Evolutionary conservation across 1,140 invertebrate species (phyloP).

Genomic region (Piezodorus guildinii): DNA sequence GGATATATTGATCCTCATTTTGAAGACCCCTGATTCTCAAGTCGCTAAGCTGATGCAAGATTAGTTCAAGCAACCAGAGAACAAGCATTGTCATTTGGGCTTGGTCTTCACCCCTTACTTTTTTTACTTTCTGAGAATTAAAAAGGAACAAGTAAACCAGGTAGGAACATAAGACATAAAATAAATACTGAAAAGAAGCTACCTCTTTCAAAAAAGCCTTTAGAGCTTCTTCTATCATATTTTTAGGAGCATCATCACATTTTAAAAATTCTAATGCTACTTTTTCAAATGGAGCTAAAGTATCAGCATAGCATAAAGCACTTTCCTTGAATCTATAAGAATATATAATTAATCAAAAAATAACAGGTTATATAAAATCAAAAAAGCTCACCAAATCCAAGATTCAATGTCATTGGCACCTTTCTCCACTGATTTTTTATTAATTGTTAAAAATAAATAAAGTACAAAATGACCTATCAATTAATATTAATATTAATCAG

Average conservation of each 20-base stretch:
- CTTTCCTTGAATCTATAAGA: constrained; percentile 58
- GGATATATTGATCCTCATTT: constrained; percentile 43
- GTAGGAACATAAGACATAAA: not conserved
- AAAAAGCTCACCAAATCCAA: too few species aligned
- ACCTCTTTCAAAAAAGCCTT: constrained; percentile 73
- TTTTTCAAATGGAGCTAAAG: constrained; percentile 86
- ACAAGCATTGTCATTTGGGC: constrained; percentile 85
- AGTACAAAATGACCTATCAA: too few species aligned
- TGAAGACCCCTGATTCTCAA: constrained; percentile 48
- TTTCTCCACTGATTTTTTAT: too few species aligned
- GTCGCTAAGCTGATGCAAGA: constrained; percentile 70
- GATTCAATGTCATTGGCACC: too few species aligned
- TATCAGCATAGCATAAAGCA: constrained; percentile 77
- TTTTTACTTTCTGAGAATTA: constrained; percentile 39
- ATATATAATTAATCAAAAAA: too few species aligned
- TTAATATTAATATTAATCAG: too few species aligned
- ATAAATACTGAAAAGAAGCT: constrained; percentile 14
- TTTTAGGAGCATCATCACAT: constrained; percentile 19
- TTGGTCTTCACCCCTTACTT: constrained; percentile 47
- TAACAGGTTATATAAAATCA: too few species aligned
- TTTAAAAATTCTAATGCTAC: constrained; percentile 86
- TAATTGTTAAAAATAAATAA: too few species aligned
- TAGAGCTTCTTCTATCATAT: constrained; percentile 45
- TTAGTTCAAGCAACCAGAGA: constrained; percentile 87
- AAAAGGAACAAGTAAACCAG: not conserved